Conservation (phyloP, 2,113 vertebrate genomes). For the Crotalus horridus region DNA sequence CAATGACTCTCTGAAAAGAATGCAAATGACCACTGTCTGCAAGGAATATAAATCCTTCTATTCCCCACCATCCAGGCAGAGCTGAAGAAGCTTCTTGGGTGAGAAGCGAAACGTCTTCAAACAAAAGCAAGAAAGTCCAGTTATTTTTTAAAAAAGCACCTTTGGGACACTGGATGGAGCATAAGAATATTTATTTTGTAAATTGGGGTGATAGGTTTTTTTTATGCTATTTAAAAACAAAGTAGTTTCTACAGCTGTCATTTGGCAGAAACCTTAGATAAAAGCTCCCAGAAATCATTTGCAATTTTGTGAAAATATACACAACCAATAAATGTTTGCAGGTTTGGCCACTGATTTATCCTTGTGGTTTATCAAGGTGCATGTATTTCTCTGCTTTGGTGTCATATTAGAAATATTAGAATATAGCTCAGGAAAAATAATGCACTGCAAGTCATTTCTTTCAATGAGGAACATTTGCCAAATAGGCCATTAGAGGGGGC, state of each 20-base stretch:
- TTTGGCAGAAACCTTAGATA: slow-evolving; percentile 22
- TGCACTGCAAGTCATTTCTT: slow-evolving; percentile 28
- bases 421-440: slow-evolving; percentile 41
- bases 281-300: slow-evolving; percentile 7
- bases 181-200: not conserved
- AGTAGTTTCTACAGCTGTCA: slow-evolving; percentile 1
- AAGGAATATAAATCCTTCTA: too few relatives aligned
- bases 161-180: not conserved
- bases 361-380: slow-evolving; percentile 20
- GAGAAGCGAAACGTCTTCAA: too few relatives aligned
- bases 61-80: too few relatives aligned
- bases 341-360: rapidly evolving
- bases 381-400: slow-evolving; percentile 48
- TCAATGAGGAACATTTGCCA: not conserved
- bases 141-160: too few relatives aligned
- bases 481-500: slow-evolving; percentile 51
- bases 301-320: not conserved
- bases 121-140: too few relatives aligned
- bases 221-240: slow-evolving; percentile 31
- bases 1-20: too few relatives aligned
- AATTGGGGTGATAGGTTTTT: not conserved
- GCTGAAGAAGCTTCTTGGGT: too few relatives aligned
- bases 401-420: slow-evolving; percentile 46
- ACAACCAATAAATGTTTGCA: slow-evolving; percentile 2
- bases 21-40: too few relatives aligned